phyloP scores from a whole-genome alignment of 2,797 vertebrate species.

The Ceyx erithaca region DNA sequence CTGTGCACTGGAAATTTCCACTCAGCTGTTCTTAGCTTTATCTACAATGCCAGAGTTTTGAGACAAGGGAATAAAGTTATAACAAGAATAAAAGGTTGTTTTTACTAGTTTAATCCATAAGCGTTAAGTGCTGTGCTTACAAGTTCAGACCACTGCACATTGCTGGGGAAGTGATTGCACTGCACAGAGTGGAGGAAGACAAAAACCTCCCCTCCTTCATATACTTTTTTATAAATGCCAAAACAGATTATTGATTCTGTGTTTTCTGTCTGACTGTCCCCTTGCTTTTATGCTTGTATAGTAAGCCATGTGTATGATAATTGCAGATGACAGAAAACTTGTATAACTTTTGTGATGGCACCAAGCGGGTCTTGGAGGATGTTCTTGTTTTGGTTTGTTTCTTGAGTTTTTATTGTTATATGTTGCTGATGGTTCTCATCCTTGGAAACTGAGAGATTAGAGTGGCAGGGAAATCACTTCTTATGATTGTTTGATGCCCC shows the following conservation, averaged over 20 bases:
- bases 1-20: neutral
- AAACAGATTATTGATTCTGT: neutral
- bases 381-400: neutral
- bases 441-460: neutral
- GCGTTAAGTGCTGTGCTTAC: neutral
- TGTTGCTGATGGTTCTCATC: neutral
- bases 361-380: neutral
- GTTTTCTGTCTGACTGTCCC: neutral
- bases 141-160: neutral
- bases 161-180: neutral
- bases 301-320: neutral
- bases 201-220: neutral
- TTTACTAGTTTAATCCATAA: neutral
- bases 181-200: neutral
- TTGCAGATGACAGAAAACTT: neutral
- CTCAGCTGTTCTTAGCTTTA: neutral
- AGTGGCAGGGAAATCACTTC: neutral
- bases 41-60: neutral
- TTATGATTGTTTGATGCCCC: neutral
- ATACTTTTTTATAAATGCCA: neutral
- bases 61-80: neutral
- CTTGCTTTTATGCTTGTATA: neutral
- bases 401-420: neutral
- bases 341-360: neutral
- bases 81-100: neutral